Percentiles rank a stretch among this genome's conserved stretches.
Conservation (phyloP, 2,113 vertebrate species). For the Reinhardtius hippoglossoides region DNA sequence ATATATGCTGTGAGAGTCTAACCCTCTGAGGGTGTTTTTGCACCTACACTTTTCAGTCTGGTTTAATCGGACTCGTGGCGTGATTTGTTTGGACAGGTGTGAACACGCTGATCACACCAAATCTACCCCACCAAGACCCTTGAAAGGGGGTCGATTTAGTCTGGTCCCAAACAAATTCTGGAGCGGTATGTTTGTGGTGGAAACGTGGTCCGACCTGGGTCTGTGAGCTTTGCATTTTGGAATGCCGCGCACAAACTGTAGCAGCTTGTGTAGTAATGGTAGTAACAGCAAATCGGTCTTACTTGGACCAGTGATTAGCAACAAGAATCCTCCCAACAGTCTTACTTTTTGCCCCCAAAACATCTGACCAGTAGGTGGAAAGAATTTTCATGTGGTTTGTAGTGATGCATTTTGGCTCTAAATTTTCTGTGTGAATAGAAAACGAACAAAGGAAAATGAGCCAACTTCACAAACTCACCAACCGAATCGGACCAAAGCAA, state of each 20-base stretch:
- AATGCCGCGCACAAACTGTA: neutral
- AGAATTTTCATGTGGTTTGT: neutral
- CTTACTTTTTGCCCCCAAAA: neutral
- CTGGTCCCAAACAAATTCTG: neutral
- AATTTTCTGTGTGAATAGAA: neutral
- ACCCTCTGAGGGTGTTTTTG: neutral
- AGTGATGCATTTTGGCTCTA: neutral
- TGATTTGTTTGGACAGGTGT: neutral
- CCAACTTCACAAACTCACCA: neutral
- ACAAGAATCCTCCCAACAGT: neutral
- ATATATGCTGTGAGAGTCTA: conserved; percentile 1
- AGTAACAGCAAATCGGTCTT: no score
- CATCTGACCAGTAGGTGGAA: neutral
- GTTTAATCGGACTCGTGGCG: neutral
- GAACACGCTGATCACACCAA: neutral
- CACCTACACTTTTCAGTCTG: neutral
- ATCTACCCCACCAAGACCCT: neutral
- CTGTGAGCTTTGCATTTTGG: neutral
- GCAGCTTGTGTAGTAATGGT: neutral
- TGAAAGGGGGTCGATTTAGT: neutral
- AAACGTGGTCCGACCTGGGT: neutral
- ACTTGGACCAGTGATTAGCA: neutral
- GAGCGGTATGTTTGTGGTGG: neutral
- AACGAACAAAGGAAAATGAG: neutral
- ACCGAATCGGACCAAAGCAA: neutral